Evolutionary conservation across 37 sponge, comb jelly and placozoan genomes (phyloP), one percentile per base, ranked within the genome.

Genomic region (Halisarca cf. caerulea): DNA sequence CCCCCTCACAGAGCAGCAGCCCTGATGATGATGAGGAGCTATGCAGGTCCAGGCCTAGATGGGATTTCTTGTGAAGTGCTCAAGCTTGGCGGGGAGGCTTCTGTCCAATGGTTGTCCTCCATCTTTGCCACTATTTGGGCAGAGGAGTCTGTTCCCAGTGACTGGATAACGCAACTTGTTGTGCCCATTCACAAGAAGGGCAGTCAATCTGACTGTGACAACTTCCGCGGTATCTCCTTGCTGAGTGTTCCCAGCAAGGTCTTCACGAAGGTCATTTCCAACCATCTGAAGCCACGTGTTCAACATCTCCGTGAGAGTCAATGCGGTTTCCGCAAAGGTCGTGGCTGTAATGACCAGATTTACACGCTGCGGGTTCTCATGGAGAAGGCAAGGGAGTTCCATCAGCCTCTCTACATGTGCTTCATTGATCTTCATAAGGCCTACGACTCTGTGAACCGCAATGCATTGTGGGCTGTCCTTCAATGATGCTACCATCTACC

Each of bases 211-310:
- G 40, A 38, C 32, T 71, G 73, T 37, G 41, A 37, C 73, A 71
- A 71, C 41, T 71, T 38, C 41, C 37, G 41, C 21, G 73, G 73
- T 17, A 71, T 71, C 21, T 18, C 40, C 73, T 37, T 71, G 40
- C 73, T 71, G 73, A 71, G 73, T 37, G 41, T 71, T 38, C 73
- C 73, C 41, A 71, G 73, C 73, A 83, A 83, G 43, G 68, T 83
- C 25, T 83, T 68, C 39, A 39, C 62, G 33, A 66, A 40, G 83
- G 72, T 83, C 25, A 28, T 83, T 39, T 43, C 39, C 47, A 38
- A 21, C 33, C 62, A 71, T 38, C 27, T 83, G 51, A 38, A 24
- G 53, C 42, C 38, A 14, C 42, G 72, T 39, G 21, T 68, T 32
- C 71, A 83, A 66, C 33, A 15, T 45, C 38, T 83, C 33, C 70